Evolutionary conservation across 2,113 vertebrate genomes (phyloP).

Genomic region (Hemibagrus wyckioides): DNA sequence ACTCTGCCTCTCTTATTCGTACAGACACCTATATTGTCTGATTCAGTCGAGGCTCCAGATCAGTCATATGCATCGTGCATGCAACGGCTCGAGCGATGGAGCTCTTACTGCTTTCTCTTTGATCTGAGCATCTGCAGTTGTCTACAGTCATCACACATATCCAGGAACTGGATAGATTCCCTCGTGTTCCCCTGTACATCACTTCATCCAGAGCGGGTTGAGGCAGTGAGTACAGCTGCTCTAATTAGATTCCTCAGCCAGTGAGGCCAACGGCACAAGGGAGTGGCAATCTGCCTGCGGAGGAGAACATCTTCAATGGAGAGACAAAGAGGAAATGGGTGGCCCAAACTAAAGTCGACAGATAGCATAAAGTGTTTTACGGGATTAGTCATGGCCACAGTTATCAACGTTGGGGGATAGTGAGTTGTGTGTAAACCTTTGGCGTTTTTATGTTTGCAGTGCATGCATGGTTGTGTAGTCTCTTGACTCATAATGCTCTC

Average conservation of each 20-base stretch:
- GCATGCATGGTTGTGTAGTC: conserved; percentile 1
- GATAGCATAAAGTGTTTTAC: conserved; percentile 14
- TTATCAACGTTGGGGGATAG: conserved; percentile 12
- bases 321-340: conserved; percentile 34
- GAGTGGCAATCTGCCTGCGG: conserved; percentile 43
- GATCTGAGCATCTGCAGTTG: conserved; percentile 54
- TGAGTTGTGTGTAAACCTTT: conserved; percentile 8
- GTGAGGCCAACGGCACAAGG: conserved; percentile 25
- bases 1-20: conserved; percentile 16
- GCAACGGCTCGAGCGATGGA: conserved; percentile 52
- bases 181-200: conserved; percentile 22
- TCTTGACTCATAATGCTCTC: conserved; percentile 28
- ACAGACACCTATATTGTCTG: conserved; percentile 42
- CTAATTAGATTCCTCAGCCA: conserved; percentile 62
- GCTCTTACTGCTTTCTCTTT: conserved; percentile 43
- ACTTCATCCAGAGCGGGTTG: conserved; percentile 32
- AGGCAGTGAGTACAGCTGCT: conserved; percentile 38
- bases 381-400: conserved; percentile 28
- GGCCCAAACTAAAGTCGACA: not conserved
- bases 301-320: conserved; percentile 32
- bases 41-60: conserved; percentile 52
- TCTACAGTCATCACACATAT: conserved; percentile 42
- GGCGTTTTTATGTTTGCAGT: not conserved
- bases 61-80: conserved; percentile 62
- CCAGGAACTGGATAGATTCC: conserved; percentile 35